Evolutionary conservation across 2,888 invertebrate species (phyloP).

Genomic region (Leuctra nigra): DNA sequence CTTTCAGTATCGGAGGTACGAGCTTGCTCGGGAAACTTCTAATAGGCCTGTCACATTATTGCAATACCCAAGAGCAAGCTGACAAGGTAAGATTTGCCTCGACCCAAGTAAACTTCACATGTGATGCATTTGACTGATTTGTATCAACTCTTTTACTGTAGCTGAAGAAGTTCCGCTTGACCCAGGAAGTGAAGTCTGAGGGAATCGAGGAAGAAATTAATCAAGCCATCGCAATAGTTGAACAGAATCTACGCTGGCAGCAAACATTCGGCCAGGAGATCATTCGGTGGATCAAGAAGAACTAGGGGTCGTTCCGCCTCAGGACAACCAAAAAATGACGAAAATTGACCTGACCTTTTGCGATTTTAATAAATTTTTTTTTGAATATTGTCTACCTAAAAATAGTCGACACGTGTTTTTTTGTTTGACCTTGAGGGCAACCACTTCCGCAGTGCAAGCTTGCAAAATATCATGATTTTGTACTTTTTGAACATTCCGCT

Average conservation of each 20-base stretch:
- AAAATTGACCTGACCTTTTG: no score
- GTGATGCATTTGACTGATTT: neutral
- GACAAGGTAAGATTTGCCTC: constrained; percentile 31
- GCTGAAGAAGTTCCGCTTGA: neutral
- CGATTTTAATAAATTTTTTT: no score
- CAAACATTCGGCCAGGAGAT: constrained; percentile 9
- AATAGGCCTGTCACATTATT: constrained; percentile 34
- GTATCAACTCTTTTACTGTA: neutral
- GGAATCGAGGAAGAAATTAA: neutral
- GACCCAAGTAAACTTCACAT: no score
- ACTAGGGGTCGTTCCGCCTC: no score
- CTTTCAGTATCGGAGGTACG: constrained; percentile 44
- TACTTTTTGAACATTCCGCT: no score
- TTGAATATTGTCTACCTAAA: no score
- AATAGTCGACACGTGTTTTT: no score
- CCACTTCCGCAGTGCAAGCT: no score
- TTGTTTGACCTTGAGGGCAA: no score
- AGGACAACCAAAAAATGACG: no score
- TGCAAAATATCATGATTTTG: no score
- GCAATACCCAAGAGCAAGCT: constrained; percentile 35
- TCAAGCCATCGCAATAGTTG: neutral
- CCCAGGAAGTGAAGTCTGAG: neutral
- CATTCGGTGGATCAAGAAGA: constrained; percentile 15
- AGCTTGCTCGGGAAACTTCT: constrained; percentile 42
- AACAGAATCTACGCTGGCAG: constrained; percentile 12